These are phyloP conservation scores for Alectoris magna DNA, from an alignment of 2,797 vertebrate genomes.

Conservation along the genomic window DNA sequence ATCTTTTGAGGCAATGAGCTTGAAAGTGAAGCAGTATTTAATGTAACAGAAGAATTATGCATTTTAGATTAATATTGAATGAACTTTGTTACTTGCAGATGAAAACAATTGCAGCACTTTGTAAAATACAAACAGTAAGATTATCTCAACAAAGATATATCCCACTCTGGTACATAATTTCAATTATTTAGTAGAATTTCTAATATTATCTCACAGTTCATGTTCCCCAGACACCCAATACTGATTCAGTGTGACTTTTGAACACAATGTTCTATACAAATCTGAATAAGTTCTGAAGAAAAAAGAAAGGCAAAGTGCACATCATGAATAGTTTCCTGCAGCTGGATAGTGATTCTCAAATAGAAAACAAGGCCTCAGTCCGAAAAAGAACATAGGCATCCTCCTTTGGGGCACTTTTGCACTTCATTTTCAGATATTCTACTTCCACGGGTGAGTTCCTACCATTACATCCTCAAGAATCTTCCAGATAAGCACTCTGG, in stretches of 20 bases:
- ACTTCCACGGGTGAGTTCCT: not conserved
- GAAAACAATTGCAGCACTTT: not conserved
- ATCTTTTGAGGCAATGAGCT: not conserved
- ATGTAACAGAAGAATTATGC: not conserved
- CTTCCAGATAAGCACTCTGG: not conserved
- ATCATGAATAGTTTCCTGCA: not conserved
- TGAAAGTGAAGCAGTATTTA: not conserved
- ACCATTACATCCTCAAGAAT: not conserved
- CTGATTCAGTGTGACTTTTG: not conserved
- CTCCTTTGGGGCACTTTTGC: not conserved
- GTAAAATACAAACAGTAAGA: not conserved
- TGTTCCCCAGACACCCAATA: not conserved
- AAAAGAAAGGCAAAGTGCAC: not conserved
- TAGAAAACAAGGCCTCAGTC: not conserved
- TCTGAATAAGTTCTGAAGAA: not conserved
- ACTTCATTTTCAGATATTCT: not conserved
- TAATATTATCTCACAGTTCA: not conserved
- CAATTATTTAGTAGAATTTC: not conserved
- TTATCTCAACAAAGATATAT: not conserved
- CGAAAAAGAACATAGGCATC: not conserved
- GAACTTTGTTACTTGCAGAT: not conserved
- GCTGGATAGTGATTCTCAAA: not conserved
- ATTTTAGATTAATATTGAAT: not conserved
- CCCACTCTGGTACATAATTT: not conserved
- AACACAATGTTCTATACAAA: not conserved